phyloP scores from a whole-genome alignment of 1,140 invertebrate species.

The Leptinotarsa defecta region DNA sequence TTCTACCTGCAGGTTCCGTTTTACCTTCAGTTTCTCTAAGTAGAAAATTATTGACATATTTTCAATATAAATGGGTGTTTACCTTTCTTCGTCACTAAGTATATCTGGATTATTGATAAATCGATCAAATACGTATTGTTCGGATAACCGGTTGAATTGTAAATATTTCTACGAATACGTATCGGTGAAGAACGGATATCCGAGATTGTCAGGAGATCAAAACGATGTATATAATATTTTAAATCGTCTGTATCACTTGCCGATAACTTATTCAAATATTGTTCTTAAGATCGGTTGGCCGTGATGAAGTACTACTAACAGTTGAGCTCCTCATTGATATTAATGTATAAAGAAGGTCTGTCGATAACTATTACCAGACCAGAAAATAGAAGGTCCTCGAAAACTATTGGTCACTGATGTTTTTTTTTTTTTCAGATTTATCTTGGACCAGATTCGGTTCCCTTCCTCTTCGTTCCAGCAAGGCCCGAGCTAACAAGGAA shows the following conservation, averaged over 20 bases:
- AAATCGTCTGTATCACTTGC: background rate
- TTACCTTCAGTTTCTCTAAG: too few relatives aligned
- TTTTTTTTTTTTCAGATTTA: conserved; percentile 38
- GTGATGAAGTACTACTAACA: background rate
- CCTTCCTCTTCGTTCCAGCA: conserved; percentile 40
- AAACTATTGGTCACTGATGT: too few relatives aligned
- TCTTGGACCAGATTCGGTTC: conserved; percentile 51
- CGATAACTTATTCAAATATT: conserved; percentile 2
- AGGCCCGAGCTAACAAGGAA: conserved; percentile 39
- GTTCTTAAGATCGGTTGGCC: background rate
- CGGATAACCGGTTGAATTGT: too few relatives aligned
- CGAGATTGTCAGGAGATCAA: background rate
- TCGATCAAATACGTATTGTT: too few relatives aligned
- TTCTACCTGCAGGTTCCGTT: too few relatives aligned
- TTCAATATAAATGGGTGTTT: too few relatives aligned
- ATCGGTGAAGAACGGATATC: background rate
- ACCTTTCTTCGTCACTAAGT: too few relatives aligned
- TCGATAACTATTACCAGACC: background rate
- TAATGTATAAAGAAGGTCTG: background rate
- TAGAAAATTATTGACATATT: too few relatives aligned
- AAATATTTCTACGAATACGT: too few relatives aligned
- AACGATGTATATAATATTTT: background rate
- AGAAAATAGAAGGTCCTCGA: too few relatives aligned
- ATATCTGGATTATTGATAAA: too few relatives aligned
- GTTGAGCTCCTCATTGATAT: background rate